Conservation (phyloP, 1,140 invertebrate species). For the Sycobia sp. region DNA sequence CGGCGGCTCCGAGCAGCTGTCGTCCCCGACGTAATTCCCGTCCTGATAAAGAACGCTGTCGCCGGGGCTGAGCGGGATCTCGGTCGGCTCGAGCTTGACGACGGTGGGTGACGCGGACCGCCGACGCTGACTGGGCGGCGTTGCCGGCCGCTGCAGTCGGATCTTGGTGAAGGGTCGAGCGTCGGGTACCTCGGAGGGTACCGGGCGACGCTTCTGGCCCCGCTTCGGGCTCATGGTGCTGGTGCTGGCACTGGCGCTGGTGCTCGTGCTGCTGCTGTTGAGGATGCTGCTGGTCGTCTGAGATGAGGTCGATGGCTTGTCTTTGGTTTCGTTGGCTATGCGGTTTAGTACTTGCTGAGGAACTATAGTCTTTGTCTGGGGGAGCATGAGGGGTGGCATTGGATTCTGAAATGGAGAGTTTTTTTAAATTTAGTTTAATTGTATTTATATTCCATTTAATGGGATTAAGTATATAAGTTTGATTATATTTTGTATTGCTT, state of each 20-base stretch:
- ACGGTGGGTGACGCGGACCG: conserved; percentile 1
- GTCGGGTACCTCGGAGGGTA: conserved; percentile 41
- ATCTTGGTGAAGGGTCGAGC: conserved; percentile 52
- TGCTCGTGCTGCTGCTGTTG: too few relatives aligned
- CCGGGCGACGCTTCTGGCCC: conserved; percentile 48
- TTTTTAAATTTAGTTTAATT: background rate
- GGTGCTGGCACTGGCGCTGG: too few relatives aligned
- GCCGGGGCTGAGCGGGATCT: conserved; percentile 55
- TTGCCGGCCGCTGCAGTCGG: conserved; percentile 48
- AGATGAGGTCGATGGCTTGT: conserved; percentile 43
- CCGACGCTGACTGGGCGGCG: conserved; percentile 41
- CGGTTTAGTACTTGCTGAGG: conserved; percentile 43
- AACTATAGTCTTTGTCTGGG: conserved; percentile 46
- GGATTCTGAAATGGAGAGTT: conserved; percentile 41
- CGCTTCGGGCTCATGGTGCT: conserved; percentile 47
- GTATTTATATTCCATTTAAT: too few relatives aligned
- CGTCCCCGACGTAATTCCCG: conserved; percentile 35
- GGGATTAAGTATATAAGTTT: too few relatives aligned
- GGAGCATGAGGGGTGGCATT: conserved; percentile 50
- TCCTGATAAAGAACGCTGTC: conserved; percentile 39
- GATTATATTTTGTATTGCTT: too few relatives aligned
- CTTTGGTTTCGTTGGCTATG: conserved; percentile 46
- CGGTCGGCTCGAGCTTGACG: conserved; percentile 55
- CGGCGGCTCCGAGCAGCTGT: conserved; percentile 27
- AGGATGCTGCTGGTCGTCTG: background rate